Evolutionary conservation across 2,113 vertebrate genomes (phyloP).

Genomic region (Myrmecobius fasciatus): DNA sequence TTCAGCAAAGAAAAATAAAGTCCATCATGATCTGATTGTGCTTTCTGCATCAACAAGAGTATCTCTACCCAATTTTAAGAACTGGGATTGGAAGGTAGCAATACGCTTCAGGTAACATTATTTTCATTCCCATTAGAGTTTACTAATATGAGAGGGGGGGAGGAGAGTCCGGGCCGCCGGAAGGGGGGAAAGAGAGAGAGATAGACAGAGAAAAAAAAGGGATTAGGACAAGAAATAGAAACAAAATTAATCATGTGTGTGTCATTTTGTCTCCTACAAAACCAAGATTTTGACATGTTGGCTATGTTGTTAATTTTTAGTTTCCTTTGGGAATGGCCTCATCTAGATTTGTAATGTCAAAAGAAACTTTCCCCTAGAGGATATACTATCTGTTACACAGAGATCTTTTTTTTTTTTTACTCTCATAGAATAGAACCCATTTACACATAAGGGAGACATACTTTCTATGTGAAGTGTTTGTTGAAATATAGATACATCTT

Average conservation of each 20-base stretch:
- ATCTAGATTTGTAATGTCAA: neutral
- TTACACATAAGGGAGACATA: constrained; percentile 37
- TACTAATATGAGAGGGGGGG: constrained; percentile 5
- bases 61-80: neutral
- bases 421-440: neutral
- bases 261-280: constrained; percentile 4
- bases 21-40: constrained; percentile 7
- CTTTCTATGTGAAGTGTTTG: constrained; percentile 69
- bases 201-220: neutral
- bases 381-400: neutral
- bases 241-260: neutral
- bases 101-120: neutral
- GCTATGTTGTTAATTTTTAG: neutral
- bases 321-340: constrained; percentile 29
- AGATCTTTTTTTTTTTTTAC: constrained; percentile 11
- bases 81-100: neutral
- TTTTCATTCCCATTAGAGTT: constrained; percentile 15
- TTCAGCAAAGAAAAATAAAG: constrained; percentile 47
- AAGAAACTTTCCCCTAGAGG: neutral
- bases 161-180: too few relatives aligned
- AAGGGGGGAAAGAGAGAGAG: too few relatives aligned
- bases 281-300: neutral
- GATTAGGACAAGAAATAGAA: constrained; percentile 11
- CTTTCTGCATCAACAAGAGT: neutral
- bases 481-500: constrained; percentile 73